Percentiles rank a stretch among this genome's conserved stretches.
Conservation (phyloP, 1,140 invertebrate species). For the Drosophila ercepeae region DNA sequence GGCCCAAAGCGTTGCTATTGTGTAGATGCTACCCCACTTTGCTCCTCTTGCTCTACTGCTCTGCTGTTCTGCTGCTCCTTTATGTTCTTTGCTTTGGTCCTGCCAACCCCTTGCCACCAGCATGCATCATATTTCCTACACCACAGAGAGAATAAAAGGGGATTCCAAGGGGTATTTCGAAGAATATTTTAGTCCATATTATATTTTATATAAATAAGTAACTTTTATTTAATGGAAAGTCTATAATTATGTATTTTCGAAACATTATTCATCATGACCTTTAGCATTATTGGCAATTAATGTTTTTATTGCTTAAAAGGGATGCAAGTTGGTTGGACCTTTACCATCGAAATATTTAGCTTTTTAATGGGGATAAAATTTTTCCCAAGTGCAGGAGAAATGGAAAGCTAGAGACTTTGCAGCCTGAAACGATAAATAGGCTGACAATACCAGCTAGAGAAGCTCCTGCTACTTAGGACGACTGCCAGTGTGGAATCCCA, state of each 20-base stretch:
- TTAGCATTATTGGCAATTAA: too few species aligned
- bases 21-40: slow-evolving; percentile 13
- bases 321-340: too few species aligned
- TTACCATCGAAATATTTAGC: too few species aligned
- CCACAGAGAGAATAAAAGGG: background rate
- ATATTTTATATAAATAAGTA: too few species aligned
- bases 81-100: slow-evolving; percentile 4
- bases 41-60: background rate
- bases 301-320: too few species aligned
- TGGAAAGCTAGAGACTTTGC: slow-evolving; percentile 49
- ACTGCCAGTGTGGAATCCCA: slow-evolving; percentile 10
- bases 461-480: slow-evolving; percentile 33
- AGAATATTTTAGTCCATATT: too few species aligned
- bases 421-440: slow-evolving; percentile 70
- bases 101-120: slow-evolving; percentile 5
- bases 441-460: slow-evolving; percentile 62
- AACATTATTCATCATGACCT: too few species aligned
- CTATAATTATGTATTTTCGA: too few species aligned
- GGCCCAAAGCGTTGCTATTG: slow-evolving; percentile 54
- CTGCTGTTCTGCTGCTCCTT: slow-evolving; percentile 7
- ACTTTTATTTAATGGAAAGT: too few species aligned
- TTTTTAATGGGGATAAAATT: too few species aligned
- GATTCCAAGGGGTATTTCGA: background rate
- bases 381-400: background rate
- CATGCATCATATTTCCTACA: background rate